Conservation (phyloP, 2,797 vertebrate species). For the Paguma larvata region DNA sequence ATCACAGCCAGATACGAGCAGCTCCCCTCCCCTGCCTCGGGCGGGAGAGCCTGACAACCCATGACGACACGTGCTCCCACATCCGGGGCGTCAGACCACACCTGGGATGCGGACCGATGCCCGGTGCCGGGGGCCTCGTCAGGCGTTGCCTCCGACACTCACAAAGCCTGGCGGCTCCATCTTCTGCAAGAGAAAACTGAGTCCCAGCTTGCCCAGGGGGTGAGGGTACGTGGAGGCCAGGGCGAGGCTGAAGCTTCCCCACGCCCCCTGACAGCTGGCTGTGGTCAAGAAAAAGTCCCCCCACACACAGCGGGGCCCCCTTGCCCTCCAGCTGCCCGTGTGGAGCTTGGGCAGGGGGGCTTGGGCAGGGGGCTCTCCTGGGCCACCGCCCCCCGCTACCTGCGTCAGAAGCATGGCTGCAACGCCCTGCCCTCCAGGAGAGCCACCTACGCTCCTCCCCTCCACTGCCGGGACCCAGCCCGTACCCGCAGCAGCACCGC, state of each 20-base stretch:
- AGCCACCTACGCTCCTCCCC: background rate
- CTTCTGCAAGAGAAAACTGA: background rate
- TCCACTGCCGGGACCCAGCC: rapidly evolving
- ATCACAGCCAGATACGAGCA: rapidly evolving
- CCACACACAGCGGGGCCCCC: rapidly evolving
- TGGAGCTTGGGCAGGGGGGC: rapidly evolving
- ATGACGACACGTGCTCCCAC: rapidly evolving
- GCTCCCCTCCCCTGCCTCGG: rapidly evolving
- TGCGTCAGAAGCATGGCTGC: background rate
- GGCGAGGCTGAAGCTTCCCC: background rate
- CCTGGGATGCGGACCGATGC: rapidly evolving
- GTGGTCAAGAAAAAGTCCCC: background rate
- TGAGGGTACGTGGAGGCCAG: too few species aligned
- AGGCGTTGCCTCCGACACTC: background rate
- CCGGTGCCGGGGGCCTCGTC: rapidly evolving
- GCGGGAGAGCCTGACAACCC: too few species aligned
- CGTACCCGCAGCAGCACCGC: rapidly evolving
- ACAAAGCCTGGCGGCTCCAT: rapidly evolving
- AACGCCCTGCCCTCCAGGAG: background rate
- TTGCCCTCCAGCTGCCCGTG: background rate
- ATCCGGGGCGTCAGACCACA: background rate
- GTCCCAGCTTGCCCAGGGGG: background rate
- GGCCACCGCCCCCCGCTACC: background rate
- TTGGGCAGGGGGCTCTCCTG: background rate
- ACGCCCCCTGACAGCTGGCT: rapidly evolving